Percentiles rank a stretch among this genome's conserved stretches.
Conservation (phyloP, 1,140 invertebrate species). For the Cephus cinctus region DNA sequence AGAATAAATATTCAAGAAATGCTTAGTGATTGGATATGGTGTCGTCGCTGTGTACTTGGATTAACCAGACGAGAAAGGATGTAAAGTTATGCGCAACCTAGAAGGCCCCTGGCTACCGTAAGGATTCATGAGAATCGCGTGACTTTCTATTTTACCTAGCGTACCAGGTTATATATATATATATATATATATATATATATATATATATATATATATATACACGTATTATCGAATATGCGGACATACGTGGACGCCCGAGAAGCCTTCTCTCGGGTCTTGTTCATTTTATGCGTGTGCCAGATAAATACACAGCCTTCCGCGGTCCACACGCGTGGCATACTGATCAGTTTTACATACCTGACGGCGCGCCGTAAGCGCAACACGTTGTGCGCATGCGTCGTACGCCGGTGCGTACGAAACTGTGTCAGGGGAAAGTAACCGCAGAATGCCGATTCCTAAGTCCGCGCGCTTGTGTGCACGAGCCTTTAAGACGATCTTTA, state of each 20-base stretch:
- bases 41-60: conserved; percentile 9
- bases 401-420: conserved; percentile 10
- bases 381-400: conserved; percentile 5
- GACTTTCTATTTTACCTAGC: too few species aligned
- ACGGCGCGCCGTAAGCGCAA: conserved; percentile 7
- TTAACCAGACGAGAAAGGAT: conserved; percentile 1
- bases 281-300: not conserved
- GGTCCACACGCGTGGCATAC: conserved; percentile 15
- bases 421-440: conserved; percentile 26
- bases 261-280: not conserved
- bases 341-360: conserved; percentile 13
- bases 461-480: not conserved
- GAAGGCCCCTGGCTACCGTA: too few species aligned
- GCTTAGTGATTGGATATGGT: conserved; percentile 18
- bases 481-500: not conserved
- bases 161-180: too few species aligned
- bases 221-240: too few species aligned
- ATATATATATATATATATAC: too few species aligned
- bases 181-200: too few species aligned
- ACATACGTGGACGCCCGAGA: too few species aligned
- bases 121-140: too few species aligned
- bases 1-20: too few species aligned
- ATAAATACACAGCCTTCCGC: conserved; percentile 5
- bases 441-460: conserved; percentile 1
- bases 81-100: too few species aligned